Percentiles rank a stretch among this genome's conserved stretches.
These are phyloP conservation scores for Monopis laevigella DNA, from an alignment of 2,888 invertebrate species.

Conservation along the genomic window DNA sequence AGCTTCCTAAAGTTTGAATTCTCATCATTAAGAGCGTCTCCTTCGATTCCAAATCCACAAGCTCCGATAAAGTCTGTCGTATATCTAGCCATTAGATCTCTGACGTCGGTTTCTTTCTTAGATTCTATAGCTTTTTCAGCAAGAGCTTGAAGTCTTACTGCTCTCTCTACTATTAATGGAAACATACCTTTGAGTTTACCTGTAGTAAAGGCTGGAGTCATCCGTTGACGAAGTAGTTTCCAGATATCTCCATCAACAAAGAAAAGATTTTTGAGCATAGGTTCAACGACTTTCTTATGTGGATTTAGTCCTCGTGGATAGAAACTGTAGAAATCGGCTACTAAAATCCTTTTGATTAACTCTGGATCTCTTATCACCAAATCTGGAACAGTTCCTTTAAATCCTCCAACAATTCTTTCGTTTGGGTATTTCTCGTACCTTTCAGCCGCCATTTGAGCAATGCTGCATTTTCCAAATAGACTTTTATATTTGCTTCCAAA, in stretches of 20 bases:
- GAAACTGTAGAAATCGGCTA: slow-evolving; percentile 43
- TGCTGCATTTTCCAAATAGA: slow-evolving; percentile 36
- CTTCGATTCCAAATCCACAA: slow-evolving; percentile 46
- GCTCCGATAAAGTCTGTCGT: slow-evolving; percentile 40
- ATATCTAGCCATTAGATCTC: slow-evolving; percentile 52
- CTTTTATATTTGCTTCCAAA: slow-evolving; percentile 40
- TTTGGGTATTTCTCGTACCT: slow-evolving; percentile 40
- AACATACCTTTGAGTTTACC: slow-evolving; percentile 54
- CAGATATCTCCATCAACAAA: slow-evolving; percentile 51
- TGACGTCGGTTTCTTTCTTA: slow-evolving; percentile 37
- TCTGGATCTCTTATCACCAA: slow-evolving; percentile 47
- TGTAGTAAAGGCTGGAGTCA: slow-evolving; percentile 49
- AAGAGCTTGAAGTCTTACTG: slow-evolving; percentile 40
- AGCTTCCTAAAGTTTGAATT: slow-evolving; percentile 46
- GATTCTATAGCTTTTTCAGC: slow-evolving; percentile 32
- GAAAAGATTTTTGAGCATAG: slow-evolving; percentile 45
- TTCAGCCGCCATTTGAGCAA: slow-evolving; percentile 42
- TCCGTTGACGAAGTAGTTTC: slow-evolving; percentile 44
- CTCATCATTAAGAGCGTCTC: slow-evolving; percentile 41
- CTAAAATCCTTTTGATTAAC: slow-evolving; percentile 41
- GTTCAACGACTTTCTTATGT: slow-evolving; percentile 42
- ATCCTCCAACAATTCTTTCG: slow-evolving; percentile 49
- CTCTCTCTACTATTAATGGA: slow-evolving; percentile 44
- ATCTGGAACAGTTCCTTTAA: slow-evolving; percentile 36
- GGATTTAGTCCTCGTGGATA: slow-evolving; percentile 40